phyloP scores from a whole-genome alignment of 2,888 invertebrate species.

The Diaperis boleti region DNA sequence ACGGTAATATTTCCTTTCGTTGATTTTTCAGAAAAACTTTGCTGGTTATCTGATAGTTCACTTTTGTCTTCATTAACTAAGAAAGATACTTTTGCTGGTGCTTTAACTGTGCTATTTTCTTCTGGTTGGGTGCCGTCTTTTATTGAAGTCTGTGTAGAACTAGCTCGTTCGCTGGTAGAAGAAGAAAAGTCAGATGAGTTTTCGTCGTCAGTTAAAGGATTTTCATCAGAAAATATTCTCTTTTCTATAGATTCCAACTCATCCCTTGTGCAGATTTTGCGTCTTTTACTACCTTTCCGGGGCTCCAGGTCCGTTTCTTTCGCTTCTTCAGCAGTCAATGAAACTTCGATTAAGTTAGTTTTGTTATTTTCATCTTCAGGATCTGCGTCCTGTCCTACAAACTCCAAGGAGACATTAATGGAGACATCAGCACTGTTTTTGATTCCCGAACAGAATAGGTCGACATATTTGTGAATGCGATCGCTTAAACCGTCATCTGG shows the following conservation, averaged over 20 bases:
- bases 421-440: slow-evolving; percentile 13
- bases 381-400: slow-evolving; percentile 2
- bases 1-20: too few relatives aligned
- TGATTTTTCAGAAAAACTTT: too few relatives aligned
- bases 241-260: background rate
- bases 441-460: slow-evolving; percentile 16
- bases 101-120: background rate
- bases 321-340: background rate
- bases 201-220: background rate
- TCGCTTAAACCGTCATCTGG: slow-evolving; percentile 7
- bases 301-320: background rate
- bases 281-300: slow-evolving; percentile 17
- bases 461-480: slow-evolving; percentile 18
- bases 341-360: background rate
- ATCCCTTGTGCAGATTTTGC: slow-evolving; percentile 11
- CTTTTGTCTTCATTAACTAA: background rate
- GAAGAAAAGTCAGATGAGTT: background rate
- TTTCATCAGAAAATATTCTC: too few relatives aligned
- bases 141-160: background rate
- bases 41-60: too few relatives aligned
- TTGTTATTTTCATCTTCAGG: background rate
- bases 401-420: slow-evolving; percentile 17
- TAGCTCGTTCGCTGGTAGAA: background rate
- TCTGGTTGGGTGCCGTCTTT: background rate
- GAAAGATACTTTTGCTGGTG: background rate